phyloP scores from a whole-genome alignment of 1,140 invertebrate species.

The Phymastichus coffea region DNA sequence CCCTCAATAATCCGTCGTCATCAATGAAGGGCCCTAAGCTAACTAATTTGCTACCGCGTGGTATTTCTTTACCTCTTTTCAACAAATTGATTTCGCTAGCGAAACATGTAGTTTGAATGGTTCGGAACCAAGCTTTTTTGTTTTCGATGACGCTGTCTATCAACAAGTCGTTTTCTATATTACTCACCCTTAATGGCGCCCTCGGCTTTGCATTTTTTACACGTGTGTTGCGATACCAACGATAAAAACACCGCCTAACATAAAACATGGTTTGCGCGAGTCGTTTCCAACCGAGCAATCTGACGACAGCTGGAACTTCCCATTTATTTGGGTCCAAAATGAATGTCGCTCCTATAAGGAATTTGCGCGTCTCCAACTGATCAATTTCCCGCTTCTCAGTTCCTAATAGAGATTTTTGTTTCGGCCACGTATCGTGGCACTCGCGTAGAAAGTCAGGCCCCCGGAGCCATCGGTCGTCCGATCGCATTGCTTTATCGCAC shows the following conservation, averaged over 20 bases:
- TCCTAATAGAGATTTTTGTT: background rate
- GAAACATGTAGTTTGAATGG: background rate
- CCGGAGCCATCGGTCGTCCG: background rate
- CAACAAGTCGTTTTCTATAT: too few relatives aligned
- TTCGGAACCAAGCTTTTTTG: background rate
- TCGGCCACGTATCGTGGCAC: background rate
- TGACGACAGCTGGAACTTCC: constrained; percentile 27
- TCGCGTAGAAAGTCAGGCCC: background rate
- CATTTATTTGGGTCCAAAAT: constrained; percentile 36
- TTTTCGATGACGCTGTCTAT: background rate
- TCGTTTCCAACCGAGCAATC: constrained; percentile 25
- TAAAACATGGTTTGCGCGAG: too few relatives aligned
- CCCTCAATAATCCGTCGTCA: background rate
- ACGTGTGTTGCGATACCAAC: constrained; percentile 87
- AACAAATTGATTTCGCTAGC: background rate
- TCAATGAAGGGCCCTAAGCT: background rate
- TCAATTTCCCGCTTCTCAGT: background rate
- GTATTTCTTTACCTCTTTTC: background rate
- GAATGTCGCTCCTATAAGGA: constrained; percentile 18
- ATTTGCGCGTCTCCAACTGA: background rate
- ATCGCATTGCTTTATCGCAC: background rate
- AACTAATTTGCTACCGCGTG: background rate
- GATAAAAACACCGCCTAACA: too few relatives aligned
- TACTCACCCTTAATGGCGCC: too few relatives aligned
- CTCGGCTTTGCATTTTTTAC: too few relatives aligned